Conservation (phyloP, 2,113 vertebrate species). For the Stegastes partitus region DNA sequence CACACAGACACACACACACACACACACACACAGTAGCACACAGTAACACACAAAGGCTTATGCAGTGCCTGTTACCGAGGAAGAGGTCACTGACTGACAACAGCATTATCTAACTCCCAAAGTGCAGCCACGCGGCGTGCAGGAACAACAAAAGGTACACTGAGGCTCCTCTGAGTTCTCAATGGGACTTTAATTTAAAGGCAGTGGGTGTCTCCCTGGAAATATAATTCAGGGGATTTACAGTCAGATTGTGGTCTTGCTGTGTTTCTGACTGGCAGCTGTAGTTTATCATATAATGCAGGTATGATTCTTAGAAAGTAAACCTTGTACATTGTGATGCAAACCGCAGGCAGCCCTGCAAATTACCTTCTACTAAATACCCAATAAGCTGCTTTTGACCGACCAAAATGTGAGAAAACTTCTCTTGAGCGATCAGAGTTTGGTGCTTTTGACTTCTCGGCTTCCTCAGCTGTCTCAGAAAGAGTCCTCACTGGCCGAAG, state of each 20-base stretch:
- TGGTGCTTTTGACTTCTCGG: conserved; percentile 34
- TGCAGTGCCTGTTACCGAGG: conserved; percentile 50
- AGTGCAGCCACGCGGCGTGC: conserved; percentile 23
- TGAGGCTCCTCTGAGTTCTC: conserved; percentile 16
- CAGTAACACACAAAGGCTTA: conserved; percentile 46
- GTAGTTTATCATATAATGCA: not conserved
- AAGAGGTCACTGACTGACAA: conserved; percentile 74
- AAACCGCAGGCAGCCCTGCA: not conserved
- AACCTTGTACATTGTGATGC: not conserved
- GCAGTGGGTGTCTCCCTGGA: not conserved
- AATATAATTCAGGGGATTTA: not conserved
- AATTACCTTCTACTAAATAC: not conserved
- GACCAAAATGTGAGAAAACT: conserved; percentile 30
- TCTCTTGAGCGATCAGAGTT: conserved; percentile 33
- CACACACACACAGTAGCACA: conserved; percentile 45
- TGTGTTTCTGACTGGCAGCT: not conserved
- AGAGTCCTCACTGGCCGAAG: conserved; percentile 23
- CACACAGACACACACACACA: conserved; percentile 36
- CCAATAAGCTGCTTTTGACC: conserved; percentile 2
- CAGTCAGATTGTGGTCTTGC: not conserved
- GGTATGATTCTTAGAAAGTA: not conserved
- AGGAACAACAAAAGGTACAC: conserved; percentile 12
- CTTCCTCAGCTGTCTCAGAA: conserved; percentile 48
- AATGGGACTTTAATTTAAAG: conserved; percentile 4
- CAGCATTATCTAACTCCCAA: conserved; percentile 60